Percentiles rank a stretch among this genome's conserved stretches.
Evolutionary conservation across 53 echinoderm and acorn worm species (phyloP).

Genomic region (Stichopus horrens): DNA sequence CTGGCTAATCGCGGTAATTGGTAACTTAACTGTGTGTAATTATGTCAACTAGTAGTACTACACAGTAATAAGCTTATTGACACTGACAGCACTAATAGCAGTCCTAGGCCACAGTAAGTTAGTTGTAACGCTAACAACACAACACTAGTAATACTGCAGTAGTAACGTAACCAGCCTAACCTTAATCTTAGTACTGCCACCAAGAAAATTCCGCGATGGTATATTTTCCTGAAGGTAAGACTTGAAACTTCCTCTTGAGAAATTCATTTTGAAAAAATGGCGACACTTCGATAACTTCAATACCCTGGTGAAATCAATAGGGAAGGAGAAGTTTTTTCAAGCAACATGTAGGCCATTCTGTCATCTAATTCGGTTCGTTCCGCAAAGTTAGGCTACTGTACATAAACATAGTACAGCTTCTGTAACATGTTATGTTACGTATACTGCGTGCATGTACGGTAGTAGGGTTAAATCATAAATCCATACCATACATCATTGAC

Average conservation of each 20-base stretch:
- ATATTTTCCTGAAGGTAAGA: slow-evolving; percentile 30
- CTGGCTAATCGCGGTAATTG: no score
- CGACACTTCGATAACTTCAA: neutral
- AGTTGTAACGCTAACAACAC: no score
- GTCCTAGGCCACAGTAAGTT: no score
- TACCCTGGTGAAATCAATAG: neutral
- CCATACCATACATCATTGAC: no score
- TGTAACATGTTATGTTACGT: no score
- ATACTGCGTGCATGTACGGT: no score
- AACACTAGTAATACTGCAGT: no score
- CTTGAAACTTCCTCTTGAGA: slow-evolving; percentile 19
- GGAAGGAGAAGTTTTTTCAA: neutral
- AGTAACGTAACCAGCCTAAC: neutral
- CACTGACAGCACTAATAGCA: no score
- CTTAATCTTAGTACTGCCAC: neutral
- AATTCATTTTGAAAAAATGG: neutral
- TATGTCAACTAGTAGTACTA: no score
- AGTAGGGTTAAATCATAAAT: neutral
- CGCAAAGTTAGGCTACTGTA: neutral
- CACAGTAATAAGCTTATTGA: no score
- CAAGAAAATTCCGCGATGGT: neutral
- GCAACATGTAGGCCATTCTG: neutral
- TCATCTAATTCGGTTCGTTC: neutral
- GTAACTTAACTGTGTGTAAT: no score
- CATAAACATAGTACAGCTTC: no score